Percentiles rank a stretch among this genome's conserved stretches.
Conservation (phyloP, 2,888 invertebrate species). For the Lysandra coridon region DNA sequence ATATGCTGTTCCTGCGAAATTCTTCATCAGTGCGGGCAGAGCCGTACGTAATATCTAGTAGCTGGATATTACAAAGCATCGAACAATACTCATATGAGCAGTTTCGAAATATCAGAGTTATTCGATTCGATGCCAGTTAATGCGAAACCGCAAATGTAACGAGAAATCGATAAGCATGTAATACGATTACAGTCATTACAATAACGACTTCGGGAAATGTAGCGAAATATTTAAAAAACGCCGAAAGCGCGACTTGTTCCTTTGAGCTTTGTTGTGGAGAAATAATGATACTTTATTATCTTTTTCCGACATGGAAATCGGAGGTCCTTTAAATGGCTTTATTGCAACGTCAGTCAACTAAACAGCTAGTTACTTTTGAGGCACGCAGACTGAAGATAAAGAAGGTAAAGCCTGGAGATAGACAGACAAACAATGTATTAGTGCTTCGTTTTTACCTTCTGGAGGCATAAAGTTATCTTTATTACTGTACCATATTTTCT, state of each 20-base stretch:
- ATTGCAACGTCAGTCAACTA: background rate
- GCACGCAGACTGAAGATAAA: background rate
- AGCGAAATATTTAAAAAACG: constrained; percentile 19
- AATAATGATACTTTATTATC: background rate
- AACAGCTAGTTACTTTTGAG: background rate
- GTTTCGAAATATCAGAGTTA: constrained; percentile 3
- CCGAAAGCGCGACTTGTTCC: background rate
- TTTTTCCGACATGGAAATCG: background rate
- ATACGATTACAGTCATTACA: constrained; percentile 36
- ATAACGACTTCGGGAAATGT: constrained; percentile 35
- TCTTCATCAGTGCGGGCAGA: no score
- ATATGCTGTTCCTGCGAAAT: no score
- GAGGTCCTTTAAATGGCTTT: no score
- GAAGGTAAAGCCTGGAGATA: no score
- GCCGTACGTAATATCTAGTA: no score
- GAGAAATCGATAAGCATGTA: constrained; percentile 39
- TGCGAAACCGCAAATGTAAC: constrained; percentile 36
- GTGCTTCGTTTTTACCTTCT: no score
- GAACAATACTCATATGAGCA: background rate
- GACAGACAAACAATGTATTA: no score
- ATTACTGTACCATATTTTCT: no score
- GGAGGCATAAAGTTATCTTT: no score
- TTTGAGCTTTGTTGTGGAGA: background rate
- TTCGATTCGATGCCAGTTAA: constrained; percentile 21
- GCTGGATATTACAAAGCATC: background rate